A percentile compares a stretch with the other conserved stretches of the same genome.
Conservation (phyloP, 2,888 invertebrate genomes). For the Stenichneumon culpator region DNA sequence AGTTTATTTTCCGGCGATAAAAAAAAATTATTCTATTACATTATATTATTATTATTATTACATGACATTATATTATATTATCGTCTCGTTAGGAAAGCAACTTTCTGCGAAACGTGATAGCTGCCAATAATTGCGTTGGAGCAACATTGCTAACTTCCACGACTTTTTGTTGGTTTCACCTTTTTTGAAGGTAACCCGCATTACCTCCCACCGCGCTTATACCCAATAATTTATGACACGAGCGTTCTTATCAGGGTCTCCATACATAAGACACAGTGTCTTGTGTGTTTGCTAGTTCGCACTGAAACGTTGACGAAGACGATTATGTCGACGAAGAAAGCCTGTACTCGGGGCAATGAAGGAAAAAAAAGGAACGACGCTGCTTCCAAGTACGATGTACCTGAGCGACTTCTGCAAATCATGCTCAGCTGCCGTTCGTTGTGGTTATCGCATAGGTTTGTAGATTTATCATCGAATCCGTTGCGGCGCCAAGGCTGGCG, state of each 20-base stretch:
- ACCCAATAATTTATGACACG: constrained; percentile 29
- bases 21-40: too few species aligned
- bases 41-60: too few species aligned
- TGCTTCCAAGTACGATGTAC: neutral
- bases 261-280: neutral
- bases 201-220: neutral
- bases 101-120: neutral
- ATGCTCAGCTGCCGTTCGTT: neutral
- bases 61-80: too few species aligned
- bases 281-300: constrained; percentile 40
- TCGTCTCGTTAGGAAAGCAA: neutral
- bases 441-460: neutral
- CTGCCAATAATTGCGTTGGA: neutral
- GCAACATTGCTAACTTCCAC: neutral
- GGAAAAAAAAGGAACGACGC: neutral
- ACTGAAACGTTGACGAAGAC: constrained; percentile 21
- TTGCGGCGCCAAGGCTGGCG: neutral
- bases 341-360: neutral
- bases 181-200: neutral
- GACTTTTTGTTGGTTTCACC: neutral
- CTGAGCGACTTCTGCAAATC: constrained; percentile 45
- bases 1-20: too few species aligned
- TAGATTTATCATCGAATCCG: constrained; percentile 6
- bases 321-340: constrained; percentile 25
- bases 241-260: constrained; percentile 36